Base-by-base conservation (phyloP, 92 coral and sea anemone genomes). In the Siderastrea siderea region DNA sequence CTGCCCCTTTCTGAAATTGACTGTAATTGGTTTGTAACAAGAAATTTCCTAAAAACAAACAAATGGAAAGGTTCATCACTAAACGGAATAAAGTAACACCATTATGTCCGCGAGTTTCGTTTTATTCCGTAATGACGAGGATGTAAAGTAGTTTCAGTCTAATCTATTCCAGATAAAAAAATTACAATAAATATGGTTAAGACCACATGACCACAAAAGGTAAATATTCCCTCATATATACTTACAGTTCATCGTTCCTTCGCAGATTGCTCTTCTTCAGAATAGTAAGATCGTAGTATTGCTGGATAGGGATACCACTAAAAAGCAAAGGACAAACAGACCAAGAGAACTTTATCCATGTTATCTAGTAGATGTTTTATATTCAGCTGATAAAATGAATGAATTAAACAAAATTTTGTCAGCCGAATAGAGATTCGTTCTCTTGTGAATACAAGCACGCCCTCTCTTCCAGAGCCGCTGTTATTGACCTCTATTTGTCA, bases 201-300 rank as follows among this genome's bases (percentile, higher is more conserved):
- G 38, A 26, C 38, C 38, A 26, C 38, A 26, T 26, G 38, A 26
- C 38, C 38, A 26, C 38, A 26, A 0, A 26, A 26, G 38, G 0
- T 26, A 26, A 26, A 26, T 26, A 26, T 26, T 26, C 38, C n/a
- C n/a, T 26, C 38, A 26, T 26, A 26, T 26, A 26, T 89, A 97
- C 99, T 98, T 91, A 98, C 99, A 98, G 91, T 87, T 95, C 98
- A 85, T 98, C 99, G 57, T 95, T 98, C 74, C 95, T 86, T 79
- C 99, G 84, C 17, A 98, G 75, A 61, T 98, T 87, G 91, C 99
- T 98, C 52, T 84, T 90, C 92, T 96, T 95, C 59, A 98, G 79
- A 55, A 79, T 88, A 5, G 99, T 95, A 59, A 97, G 71, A 64
- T 91, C 94, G 90, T 95, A 97, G 84, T 82, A 92, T 86, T 98